Evolutionary conservation across 2,113 vertebrate species (phyloP).

Genomic region (Cettia cetti): DNA sequence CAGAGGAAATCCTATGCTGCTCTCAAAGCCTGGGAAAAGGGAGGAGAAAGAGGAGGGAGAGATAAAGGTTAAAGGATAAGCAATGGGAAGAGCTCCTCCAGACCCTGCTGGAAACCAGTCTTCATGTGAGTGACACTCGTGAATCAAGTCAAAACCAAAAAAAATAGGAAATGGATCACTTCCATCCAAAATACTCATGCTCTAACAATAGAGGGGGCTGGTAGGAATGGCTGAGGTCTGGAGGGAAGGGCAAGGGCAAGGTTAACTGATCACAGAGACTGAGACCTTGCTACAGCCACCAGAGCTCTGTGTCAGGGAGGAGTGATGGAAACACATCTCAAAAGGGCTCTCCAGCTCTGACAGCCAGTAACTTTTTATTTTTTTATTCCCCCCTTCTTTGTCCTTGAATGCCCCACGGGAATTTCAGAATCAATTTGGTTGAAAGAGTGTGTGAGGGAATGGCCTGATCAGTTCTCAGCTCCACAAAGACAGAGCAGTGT

Average conservation of each 20-base stretch:
- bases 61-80: not conserved
- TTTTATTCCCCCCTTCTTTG: not conserved
- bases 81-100: not conserved
- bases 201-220: not conserved
- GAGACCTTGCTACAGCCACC: not conserved
- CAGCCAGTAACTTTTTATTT: not conserved
- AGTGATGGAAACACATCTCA: rapidly evolving
- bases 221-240: not conserved
- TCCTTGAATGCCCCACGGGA: not conserved
- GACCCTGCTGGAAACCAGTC: not conserved
- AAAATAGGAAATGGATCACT: not conserved
- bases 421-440: not conserved
- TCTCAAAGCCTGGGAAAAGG: not conserved
- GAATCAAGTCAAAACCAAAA: not conserved
- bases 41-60: not conserved
- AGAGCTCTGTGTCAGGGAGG: not conserved
- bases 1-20: not conserved
- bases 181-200: not conserved
- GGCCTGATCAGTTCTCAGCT: not conserved
- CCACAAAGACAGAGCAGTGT: not conserved
- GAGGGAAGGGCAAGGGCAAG: not conserved
- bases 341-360: not conserved
- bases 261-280: not conserved
- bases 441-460: not conserved
- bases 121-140: not conserved